A percentile compares a stretch with the other conserved stretches of the same genome.
Evolutionary conservation across 2,888 invertebrate species (phyloP).

Genomic region (Drosophila longiperda): DNA sequence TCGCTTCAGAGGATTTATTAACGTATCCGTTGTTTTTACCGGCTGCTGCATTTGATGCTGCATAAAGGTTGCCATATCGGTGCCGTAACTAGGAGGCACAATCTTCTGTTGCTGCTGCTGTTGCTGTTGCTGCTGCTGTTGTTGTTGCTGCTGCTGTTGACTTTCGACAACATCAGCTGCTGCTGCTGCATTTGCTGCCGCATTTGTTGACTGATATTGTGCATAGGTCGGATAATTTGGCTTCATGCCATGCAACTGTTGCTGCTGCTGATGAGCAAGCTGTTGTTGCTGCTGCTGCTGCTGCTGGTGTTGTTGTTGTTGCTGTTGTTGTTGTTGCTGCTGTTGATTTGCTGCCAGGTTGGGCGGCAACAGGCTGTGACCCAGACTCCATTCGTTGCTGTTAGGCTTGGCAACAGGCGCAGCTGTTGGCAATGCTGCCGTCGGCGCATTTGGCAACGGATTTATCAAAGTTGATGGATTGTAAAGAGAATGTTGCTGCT

Average conservation of each 20-base stretch:
- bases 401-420: slow-evolving; percentile 38
- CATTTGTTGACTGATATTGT: slow-evolving; percentile 80
- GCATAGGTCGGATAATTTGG: slow-evolving; percentile 82
- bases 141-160: slow-evolving; percentile 51
- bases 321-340: slow-evolving; percentile 46
- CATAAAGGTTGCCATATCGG: slow-evolving; percentile 82
- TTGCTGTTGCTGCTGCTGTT: slow-evolving; percentile 39
- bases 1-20: slow-evolving; percentile 76
- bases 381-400: slow-evolving; percentile 66
- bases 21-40: slow-evolving; percentile 62
- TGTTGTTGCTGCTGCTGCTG: slow-evolving; percentile 25
- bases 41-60: slow-evolving; percentile 80
- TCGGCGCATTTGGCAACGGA: slow-evolving; percentile 47
- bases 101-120: slow-evolving; percentile 65
- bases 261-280: slow-evolving; percentile 23
- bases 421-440: slow-evolving; percentile 28
- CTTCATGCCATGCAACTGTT: slow-evolving; percentile 52
- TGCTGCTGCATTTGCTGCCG: slow-evolving; percentile 69
- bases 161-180: slow-evolving; percentile 55
- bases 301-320: slow-evolving; percentile 40
- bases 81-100: slow-evolving; percentile 66
- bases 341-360: slow-evolving; percentile 47
- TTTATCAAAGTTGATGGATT: slow-evolving; percentile 73
- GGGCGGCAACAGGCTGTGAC: slow-evolving; percentile 61
- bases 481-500: slow-evolving; percentile 68